Conservation (phyloP, 1,140 invertebrate species). For the Anastrepha ludens region DNA sequence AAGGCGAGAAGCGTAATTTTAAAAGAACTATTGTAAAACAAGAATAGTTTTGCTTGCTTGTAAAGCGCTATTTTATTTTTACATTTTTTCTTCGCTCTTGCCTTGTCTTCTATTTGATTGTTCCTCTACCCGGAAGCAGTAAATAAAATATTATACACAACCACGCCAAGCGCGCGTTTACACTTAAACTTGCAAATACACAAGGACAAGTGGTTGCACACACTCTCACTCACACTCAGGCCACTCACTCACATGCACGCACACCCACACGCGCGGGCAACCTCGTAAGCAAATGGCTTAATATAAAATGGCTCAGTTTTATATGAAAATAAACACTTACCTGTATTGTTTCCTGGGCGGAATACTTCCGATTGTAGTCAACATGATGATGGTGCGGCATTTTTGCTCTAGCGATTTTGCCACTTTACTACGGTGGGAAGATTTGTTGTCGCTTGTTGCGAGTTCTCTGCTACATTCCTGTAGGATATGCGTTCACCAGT, state of each 20-base stretch:
- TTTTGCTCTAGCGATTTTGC: conserved; percentile 55
- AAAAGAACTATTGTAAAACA: conserved; percentile 19
- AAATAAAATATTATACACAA: conserved; percentile 42
- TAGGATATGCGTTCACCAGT: background rate
- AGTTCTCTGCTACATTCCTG: background rate
- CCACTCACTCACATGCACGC: background rate
- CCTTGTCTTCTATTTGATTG: background rate
- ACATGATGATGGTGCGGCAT: conserved; percentile 73
- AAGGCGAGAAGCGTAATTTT: background rate
- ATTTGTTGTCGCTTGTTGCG: background rate
- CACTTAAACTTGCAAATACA: conserved; percentile 21
- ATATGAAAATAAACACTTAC: conserved; percentile 63
- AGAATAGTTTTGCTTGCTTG: background rate
- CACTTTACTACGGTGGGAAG: conserved; percentile 4
- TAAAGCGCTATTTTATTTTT: background rate
- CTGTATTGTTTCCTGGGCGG: conserved; percentile 74
- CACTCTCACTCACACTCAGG: background rate
- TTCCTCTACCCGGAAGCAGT: conserved; percentile 5
- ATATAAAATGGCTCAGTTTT: conserved; percentile 11
- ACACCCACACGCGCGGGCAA: background rate
- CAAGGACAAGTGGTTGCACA: conserved; percentile 22
- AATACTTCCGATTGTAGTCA: conserved; percentile 73
- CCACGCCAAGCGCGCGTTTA: conserved; percentile 23
- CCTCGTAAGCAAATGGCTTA: conserved; percentile 12
- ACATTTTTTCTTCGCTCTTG: background rate